phyloP scores from a whole-genome alignment of 2,888 invertebrate species.

The Zonitis immaculata region DNA sequence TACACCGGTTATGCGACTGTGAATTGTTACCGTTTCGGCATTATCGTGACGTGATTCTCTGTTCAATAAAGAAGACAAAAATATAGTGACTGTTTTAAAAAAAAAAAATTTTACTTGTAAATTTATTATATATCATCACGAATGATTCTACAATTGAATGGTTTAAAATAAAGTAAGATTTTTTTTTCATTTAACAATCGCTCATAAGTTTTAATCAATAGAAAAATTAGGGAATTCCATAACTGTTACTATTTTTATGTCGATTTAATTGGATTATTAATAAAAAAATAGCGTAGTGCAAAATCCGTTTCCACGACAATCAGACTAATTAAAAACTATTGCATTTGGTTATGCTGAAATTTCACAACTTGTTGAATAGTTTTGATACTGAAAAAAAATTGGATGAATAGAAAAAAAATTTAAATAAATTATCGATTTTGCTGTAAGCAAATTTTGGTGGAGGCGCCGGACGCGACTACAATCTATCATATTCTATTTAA shows the following conservation, averaged over 20 bases:
- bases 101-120: too few relatives aligned
- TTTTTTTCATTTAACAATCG: too few relatives aligned
- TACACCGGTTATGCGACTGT: background rate
- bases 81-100: too few relatives aligned
- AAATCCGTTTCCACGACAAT: background rate
- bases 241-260: background rate
- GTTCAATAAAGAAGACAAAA: too few relatives aligned
- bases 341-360: background rate
- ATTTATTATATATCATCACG: too few relatives aligned
- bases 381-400: background rate
- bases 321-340: background rate
- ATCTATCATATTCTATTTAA: background rate
- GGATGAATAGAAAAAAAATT: background rate
- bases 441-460: slow-evolving; percentile 4
- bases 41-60: too few relatives aligned
- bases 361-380: background rate
- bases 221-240: too few relatives aligned
- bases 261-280: background rate
- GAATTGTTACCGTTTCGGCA: too few relatives aligned
- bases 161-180: too few relatives aligned
- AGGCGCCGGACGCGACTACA: slow-evolving; percentile 3
- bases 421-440: background rate
- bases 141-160: too few relatives aligned
- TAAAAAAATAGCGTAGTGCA: background rate
- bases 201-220: too few relatives aligned